Percentiles rank a stretch among this genome's conserved stretches.
Evolutionary conservation across 2,888 invertebrate species (phyloP).

Genomic region (Myopa tessellatipennis): DNA sequence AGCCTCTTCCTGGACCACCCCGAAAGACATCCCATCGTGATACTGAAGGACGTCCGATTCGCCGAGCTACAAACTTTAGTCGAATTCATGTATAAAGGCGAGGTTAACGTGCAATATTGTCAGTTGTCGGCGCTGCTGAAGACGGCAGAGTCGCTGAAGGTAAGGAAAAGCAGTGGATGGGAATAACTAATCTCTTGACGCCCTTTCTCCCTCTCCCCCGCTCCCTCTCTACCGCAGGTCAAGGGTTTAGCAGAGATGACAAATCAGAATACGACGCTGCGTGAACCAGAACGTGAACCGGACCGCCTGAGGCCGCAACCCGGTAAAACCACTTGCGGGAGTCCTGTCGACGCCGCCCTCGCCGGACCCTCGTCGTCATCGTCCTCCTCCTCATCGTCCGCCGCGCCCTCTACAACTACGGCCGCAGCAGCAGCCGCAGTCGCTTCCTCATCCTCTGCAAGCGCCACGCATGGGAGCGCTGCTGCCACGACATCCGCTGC

Average conservation of each 20-base stretch:
- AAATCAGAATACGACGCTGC: constrained; percentile 76
- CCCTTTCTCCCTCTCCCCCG: not conserved
- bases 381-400: constrained; percentile 62
- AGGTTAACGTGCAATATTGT: constrained; percentile 94
- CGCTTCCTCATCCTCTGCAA: constrained; percentile 50
- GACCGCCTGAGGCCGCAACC: constrained; percentile 67
- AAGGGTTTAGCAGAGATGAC: constrained; percentile 95
- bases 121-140: constrained; percentile 90
- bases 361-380: constrained; percentile 53
- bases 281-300: constrained; percentile 70
- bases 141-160: constrained; percentile 93
- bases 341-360: constrained; percentile 55
- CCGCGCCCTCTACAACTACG: constrained; percentile 44
- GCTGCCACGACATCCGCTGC: constrained; percentile 37
- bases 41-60: constrained; percentile 93
- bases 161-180: constrained; percentile 54
- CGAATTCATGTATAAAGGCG: constrained; percentile 97
- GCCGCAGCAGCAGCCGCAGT: constrained; percentile 46
- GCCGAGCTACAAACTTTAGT: constrained; percentile 90
- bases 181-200: too few species aligned
- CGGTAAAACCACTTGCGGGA: constrained; percentile 59
- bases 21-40: constrained; percentile 92
- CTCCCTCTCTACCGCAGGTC: constrained; percentile 68
- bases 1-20: constrained; percentile 93
- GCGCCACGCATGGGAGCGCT: constrained; percentile 40